Conservation (phyloP, 2,797 vertebrate genomes). For the Microtus agrestis region DNA sequence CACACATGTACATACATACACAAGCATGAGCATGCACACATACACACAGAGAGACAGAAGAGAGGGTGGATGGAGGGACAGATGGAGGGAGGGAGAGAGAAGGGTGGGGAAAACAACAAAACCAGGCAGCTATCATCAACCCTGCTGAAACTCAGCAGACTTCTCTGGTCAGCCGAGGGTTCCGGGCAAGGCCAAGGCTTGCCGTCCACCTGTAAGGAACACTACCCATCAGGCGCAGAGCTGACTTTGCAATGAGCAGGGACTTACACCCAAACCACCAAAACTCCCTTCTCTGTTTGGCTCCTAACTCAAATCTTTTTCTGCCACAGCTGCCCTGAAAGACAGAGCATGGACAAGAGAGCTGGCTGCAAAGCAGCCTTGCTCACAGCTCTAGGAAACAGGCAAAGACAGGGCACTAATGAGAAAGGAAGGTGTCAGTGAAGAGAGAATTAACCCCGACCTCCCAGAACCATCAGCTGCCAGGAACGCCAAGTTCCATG, state of each 20-base stretch:
- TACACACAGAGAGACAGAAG: neutral
- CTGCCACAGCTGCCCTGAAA: rapidly evolving
- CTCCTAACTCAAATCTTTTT: constrained; percentile 32
- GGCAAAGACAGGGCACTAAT: constrained; percentile 19
- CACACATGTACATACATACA: neutral
- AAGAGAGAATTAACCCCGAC: constrained; percentile 66
- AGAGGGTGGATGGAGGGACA: too few species aligned
- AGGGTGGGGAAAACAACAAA: neutral
- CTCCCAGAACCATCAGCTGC: neutral
- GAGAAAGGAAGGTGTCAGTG: constrained; percentile 69
- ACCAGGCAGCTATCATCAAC: neutral
- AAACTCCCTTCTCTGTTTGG: neutral
- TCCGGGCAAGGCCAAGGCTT: neutral
- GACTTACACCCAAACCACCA: neutral
- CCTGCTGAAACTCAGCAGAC: neutral
- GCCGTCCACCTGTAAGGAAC: neutral
- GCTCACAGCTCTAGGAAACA: neutral
- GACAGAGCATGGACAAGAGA: neutral
- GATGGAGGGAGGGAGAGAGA: too few species aligned
- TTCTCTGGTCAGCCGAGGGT: neutral
- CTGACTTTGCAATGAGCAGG: neutral
- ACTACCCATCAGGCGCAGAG: neutral
- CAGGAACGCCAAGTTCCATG: constrained; percentile 61
- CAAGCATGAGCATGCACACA: neutral
- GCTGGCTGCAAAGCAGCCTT: neutral